A percentile compares a stretch with the other conserved stretches of the same genome.
These are phyloP conservation scores for Enteromius paludinosus DNA, from an alignment of 2,797 vertebrate species.

Conservation along the genomic window DNA sequence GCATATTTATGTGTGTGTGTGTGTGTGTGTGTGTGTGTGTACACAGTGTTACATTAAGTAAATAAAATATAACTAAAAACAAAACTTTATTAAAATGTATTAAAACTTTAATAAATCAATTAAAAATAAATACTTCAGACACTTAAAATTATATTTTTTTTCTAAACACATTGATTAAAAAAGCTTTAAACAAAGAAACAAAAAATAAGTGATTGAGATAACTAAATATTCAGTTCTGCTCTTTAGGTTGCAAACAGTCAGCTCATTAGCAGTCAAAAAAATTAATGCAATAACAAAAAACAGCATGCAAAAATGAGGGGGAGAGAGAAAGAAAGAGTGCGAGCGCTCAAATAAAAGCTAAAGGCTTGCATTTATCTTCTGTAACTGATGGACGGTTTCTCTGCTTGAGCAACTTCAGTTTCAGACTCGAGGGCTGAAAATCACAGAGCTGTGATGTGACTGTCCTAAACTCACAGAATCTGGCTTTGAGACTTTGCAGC, in stretches of 20 bases:
- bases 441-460: background rate
- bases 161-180: background rate
- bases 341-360: background rate
- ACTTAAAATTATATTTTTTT: background rate
- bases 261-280: background rate
- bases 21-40: no score
- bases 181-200: background rate
- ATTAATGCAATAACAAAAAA: background rate
- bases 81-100: no score
- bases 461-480: background rate
- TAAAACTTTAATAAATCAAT: background rate
- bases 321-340: background rate
- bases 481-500: background rate
- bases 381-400: background rate
- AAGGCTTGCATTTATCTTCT: background rate
- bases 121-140: background rate
- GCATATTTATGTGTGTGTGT: no score
- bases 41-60: no score
- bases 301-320: background rate
- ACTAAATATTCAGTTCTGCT: background rate
- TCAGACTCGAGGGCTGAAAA: background rate
- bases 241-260: background rate
- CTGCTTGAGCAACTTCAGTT: slow-evolving; percentile 8
- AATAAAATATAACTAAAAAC: no score
- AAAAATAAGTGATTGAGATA: background rate